Evolutionary conservation across 2,888 invertebrate genomes (phyloP).

Genomic region (Dicranocentrus wangi): DNA sequence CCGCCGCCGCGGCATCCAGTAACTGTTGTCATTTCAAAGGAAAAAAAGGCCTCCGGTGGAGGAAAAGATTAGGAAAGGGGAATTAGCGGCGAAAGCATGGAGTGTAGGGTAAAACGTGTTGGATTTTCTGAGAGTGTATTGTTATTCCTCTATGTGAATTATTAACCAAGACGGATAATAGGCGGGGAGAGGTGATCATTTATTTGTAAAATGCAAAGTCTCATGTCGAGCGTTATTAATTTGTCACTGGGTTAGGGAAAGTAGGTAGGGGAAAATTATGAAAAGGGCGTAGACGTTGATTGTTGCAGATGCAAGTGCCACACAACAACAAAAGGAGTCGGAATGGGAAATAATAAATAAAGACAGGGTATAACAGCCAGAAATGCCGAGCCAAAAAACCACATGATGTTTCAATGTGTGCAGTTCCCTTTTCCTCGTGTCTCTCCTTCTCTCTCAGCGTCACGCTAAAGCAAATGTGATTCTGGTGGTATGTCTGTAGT

Average conservation of each 20-base stretch:
- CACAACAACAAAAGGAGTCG: not conserved
- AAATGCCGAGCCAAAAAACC: not conserved
- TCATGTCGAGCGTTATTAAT: slow-evolving; percentile 32
- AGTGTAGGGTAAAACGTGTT: not conserved
- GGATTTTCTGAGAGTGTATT: not conserved
- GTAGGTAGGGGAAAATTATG: not conserved
- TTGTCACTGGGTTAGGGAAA: not conserved
- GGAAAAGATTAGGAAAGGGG: slow-evolving; percentile 27
- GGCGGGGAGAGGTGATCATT: too few species aligned
- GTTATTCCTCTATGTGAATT: too few species aligned
- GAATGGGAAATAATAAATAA: slow-evolving; percentile 7
- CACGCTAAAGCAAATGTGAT: not conserved
- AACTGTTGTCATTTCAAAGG: not conserved
- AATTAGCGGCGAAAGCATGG: slow-evolving; percentile 44
- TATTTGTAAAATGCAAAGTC: slow-evolving; percentile 6
- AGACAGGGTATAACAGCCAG: not conserved
- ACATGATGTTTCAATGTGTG: slow-evolving; percentile 15
- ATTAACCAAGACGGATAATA: too few species aligned
- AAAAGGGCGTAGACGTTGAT: too few species aligned
- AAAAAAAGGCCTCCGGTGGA: not conserved
- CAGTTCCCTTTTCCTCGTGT: not conserved
- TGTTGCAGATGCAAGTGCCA: slow-evolving; percentile 29
- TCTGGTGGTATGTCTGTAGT: not conserved
- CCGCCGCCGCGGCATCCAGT: not conserved
- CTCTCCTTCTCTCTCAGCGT: slow-evolving; percentile 1